These are phyloP conservation scores for Micronycteris hirsuta DNA, from an alignment of 2,113 vertebrate species.

Conservation along the genomic window DNA sequence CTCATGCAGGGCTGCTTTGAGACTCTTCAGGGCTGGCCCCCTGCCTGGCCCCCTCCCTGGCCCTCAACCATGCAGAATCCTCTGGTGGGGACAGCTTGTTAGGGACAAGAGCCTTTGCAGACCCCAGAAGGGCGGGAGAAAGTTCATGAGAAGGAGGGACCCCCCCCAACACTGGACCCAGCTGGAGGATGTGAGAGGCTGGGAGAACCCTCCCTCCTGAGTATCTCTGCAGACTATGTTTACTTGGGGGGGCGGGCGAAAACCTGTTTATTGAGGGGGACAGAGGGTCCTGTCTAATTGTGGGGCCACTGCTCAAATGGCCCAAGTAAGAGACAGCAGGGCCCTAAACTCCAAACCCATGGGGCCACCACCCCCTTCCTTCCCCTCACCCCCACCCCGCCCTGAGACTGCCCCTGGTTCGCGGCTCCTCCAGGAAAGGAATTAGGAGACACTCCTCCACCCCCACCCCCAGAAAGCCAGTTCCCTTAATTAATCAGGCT, in stretches of 20 bases:
- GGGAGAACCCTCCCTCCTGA: not conserved
- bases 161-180: not conserved
- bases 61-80: not conserved
- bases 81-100: rapidly evolving
- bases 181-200: not conserved
- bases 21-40: not conserved
- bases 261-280: not conserved
- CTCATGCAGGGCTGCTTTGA: not conserved
- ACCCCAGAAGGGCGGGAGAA: not conserved
- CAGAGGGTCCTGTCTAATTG: not conserved
- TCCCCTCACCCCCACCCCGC: no score
- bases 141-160: not conserved
- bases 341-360: not conserved
- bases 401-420: not conserved
- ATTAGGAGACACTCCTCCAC: not conserved
- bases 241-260: not conserved
- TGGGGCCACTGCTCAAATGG: not conserved
- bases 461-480: not conserved
- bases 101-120: not conserved
- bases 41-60: not conserved
- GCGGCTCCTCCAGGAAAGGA: not conserved
- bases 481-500: not conserved
- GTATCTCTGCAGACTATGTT: not conserved
- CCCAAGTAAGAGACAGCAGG: not conserved
- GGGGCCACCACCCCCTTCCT: not conserved